Conservation (phyloP, 2,113 vertebrate genomes). For the Canis aureus region DNA sequence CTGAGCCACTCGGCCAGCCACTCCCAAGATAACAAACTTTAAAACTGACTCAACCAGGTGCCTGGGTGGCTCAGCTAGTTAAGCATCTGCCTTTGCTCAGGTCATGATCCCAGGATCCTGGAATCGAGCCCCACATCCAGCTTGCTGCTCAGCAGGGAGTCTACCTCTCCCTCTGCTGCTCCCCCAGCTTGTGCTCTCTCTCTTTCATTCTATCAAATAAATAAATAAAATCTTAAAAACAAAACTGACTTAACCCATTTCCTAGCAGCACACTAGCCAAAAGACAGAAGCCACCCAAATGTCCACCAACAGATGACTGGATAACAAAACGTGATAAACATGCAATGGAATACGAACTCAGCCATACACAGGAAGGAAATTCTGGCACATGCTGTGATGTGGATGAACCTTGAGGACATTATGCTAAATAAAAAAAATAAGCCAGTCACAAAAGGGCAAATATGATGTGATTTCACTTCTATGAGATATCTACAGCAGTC, state of each 20-base stretch:
- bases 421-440: not conserved
- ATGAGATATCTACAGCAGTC: not conserved
- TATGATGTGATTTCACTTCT: not conserved
- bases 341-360: not conserved
- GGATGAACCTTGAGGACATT: not conserved
- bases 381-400: not conserved
- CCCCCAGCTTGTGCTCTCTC: too few relatives aligned
- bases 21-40: not conserved
- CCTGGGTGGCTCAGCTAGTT: too few relatives aligned
- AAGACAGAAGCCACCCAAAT: not conserved
- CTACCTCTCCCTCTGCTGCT: too few relatives aligned
- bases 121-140: too few relatives aligned
- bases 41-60: not conserved
- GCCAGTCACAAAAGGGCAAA: not conserved
- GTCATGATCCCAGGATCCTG: too few relatives aligned
- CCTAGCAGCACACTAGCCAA: not conserved
- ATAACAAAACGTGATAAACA: not conserved
- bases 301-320: not conserved
- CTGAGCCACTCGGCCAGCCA: not conserved
- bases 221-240: not conserved
- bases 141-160: too few relatives aligned
- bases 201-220: too few relatives aligned
- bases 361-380: not conserved
- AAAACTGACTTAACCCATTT: not conserved
- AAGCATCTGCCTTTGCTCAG: too few relatives aligned